These are phyloP conservation scores for Heteromormyrus szaboi DNA, from an alignment of 2,797 vertebrate genomes.

Conservation along the genomic window DNA sequence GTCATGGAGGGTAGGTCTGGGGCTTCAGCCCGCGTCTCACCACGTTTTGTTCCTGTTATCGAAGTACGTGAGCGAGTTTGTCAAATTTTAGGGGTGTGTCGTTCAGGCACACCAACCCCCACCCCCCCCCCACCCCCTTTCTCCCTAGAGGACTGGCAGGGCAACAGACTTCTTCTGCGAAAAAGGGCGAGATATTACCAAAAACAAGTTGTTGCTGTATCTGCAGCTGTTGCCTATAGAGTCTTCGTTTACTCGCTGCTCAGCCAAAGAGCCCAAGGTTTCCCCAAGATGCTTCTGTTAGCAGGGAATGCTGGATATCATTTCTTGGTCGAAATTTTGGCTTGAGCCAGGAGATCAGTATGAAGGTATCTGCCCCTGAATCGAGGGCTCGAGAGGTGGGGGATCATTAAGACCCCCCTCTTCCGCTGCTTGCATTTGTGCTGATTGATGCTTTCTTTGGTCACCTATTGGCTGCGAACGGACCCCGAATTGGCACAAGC, in stretches of 20 bases:
- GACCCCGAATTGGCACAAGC: not conserved
- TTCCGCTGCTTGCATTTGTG: not conserved
- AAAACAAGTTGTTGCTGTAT: not conserved
- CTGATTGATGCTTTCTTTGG: not conserved
- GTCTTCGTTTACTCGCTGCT: not conserved
- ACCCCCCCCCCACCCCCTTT: not conserved
- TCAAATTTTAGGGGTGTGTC: not conserved
- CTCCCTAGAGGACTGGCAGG: not conserved
- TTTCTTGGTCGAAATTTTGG: not conserved
- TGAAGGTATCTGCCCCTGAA: not conserved
- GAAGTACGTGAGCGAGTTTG: not conserved
- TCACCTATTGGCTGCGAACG: not conserved
- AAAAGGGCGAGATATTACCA: not conserved
- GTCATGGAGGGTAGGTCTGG: constrained; percentile 82
- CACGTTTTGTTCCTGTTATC: not conserved
- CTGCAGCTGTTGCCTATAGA: not conserved
- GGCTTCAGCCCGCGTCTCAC: not conserved
- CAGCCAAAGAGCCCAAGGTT: not conserved
- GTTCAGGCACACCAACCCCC: not conserved
- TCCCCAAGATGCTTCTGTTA: not conserved
- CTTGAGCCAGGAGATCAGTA: not conserved
- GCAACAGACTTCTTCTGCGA: not conserved
- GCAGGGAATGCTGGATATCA: not conserved
- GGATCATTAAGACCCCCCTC: not conserved
- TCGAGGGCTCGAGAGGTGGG: not conserved